Evolutionary conservation across 2,113 vertebrate species (phyloP), one percentile per base, ranked within the genome.

Genomic region (Aphyosemion australe): DNA sequence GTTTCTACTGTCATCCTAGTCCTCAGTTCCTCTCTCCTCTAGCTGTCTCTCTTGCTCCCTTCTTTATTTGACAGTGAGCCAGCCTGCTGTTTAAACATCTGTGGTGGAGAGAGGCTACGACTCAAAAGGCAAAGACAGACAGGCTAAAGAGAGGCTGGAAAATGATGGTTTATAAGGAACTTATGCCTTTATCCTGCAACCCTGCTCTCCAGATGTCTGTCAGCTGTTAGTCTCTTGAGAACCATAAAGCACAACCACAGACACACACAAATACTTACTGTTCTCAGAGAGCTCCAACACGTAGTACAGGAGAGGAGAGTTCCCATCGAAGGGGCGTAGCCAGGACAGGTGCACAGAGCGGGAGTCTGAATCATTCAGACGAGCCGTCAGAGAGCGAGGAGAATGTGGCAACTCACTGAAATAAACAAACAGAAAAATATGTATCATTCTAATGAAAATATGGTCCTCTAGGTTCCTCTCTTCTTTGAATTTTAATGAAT

Each of bases 241-340:
- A 75, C 55, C 53, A 64, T 84, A 84, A 85, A 80, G 37, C 53
- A 83, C 55, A 61, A 34, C 32, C n/a, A 55, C 39, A 69, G 34
- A 51, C 34, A 37, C 34, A 37, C 32, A 61, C 19, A 21, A 2
- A 65, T 15, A 91, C 91, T 21, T 89, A 99, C 97, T 98, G 94
- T 99, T 99, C 80, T 99, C 97, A 0, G 96, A 98, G 50, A 98
- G 92, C 88, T 99, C 96, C 31, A 98, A 93, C 26, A 95, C 90
- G 76, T 98, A 99, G 84, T 93, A 83, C 12, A 98, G 93, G 2
- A 99, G 92, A 0, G 95, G 96, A 65, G 96, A 98, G 92, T 99
- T 99, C 21, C 97, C 97, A 1, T 99, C 95, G 3, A 98, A 99
- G 56, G 96, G 95, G 0, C 95, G 94, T 1, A 98, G 94, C 97